Conservation (phyloP, 2,888 invertebrate genomes). For the Euphydryas editha region DNA sequence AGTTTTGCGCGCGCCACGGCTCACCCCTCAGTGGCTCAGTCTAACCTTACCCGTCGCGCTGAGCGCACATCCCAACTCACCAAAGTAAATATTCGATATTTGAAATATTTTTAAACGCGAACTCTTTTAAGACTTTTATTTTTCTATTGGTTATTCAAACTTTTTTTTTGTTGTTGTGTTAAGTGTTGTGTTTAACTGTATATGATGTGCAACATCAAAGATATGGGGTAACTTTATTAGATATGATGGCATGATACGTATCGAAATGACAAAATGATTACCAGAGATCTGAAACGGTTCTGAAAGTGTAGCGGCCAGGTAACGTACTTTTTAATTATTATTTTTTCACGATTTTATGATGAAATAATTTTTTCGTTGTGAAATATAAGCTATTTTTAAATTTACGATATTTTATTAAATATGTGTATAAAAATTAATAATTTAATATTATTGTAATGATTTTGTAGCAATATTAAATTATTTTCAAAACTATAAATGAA, state of each 20-base stretch:
- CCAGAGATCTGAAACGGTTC: slow-evolving; percentile 48
- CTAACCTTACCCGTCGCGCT: slow-evolving; percentile 42
- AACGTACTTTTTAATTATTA: slow-evolving; percentile 31
- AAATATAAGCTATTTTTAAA: neutral
- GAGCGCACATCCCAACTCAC: slow-evolving; percentile 55
- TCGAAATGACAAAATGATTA: slow-evolving; percentile 64
- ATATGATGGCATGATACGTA: slow-evolving; percentile 47
- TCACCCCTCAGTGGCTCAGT: slow-evolving; percentile 46
- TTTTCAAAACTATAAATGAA: no score
- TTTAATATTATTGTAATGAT: no score
- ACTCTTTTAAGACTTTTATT: slow-evolving; percentile 9
- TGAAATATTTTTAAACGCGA: neutral
- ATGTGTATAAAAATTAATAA: no score
- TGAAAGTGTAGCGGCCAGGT: slow-evolving; percentile 63
- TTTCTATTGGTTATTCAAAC: neutral
- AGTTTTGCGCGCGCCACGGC: slow-evolving; percentile 77
- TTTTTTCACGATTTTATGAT: neutral
- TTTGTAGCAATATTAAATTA: no score
- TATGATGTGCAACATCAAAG: slow-evolving; percentile 66
- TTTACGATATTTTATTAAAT: neutral
- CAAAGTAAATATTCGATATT: slow-evolving; percentile 36
- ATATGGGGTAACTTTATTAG: slow-evolving; percentile 59
- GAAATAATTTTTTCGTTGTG: neutral
- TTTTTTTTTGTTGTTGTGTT: slow-evolving; percentile 30
- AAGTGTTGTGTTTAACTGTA: slow-evolving; percentile 47